A percentile compares a stretch with the other conserved stretches of the same genome.
Evolutionary conservation across 2,113 vertebrate genomes (phyloP).

Genomic region (Actinemys pallida): DNA sequence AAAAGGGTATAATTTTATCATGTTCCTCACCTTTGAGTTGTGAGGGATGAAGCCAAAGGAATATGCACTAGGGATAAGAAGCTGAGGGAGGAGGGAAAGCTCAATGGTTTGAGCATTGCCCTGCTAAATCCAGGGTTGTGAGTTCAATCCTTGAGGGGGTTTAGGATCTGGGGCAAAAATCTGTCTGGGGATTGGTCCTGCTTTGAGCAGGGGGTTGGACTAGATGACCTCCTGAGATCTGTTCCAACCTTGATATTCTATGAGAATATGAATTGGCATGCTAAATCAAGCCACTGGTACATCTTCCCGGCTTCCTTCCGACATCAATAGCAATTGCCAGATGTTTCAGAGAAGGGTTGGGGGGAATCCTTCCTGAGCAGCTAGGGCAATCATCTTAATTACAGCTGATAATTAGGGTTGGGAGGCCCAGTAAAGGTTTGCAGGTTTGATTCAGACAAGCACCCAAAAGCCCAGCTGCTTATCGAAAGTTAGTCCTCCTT

Average conservation of each 20-base stretch:
- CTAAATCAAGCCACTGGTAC: background rate
- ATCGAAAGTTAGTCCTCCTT: background rate
- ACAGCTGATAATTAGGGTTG: background rate
- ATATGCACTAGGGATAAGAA: background rate
- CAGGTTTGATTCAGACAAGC: background rate
- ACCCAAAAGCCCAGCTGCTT: accelerated
- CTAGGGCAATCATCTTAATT: background rate
- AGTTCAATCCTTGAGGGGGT: too few relatives aligned
- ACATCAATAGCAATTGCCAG: background rate
- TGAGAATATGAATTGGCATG: background rate
- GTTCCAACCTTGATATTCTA: too few relatives aligned
- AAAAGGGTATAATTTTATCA: background rate
- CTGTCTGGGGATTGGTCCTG: too few relatives aligned
- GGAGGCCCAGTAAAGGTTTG: accelerated
- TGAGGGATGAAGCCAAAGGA: background rate
- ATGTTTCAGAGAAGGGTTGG: background rate
- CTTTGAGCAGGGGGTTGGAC: too few relatives aligned
- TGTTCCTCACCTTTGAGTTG: background rate
- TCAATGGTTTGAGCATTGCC: too few relatives aligned
- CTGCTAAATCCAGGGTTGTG: too few relatives aligned
- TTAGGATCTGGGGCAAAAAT: too few relatives aligned
- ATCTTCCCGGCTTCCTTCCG: accelerated
- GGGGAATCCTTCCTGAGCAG: background rate
- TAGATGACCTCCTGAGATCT: too few relatives aligned
- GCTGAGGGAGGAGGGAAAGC: too few relatives aligned